Base-by-base conservation (phyloP, 2,113 vertebrate species). In the Larimichthys polyactis region DNA sequence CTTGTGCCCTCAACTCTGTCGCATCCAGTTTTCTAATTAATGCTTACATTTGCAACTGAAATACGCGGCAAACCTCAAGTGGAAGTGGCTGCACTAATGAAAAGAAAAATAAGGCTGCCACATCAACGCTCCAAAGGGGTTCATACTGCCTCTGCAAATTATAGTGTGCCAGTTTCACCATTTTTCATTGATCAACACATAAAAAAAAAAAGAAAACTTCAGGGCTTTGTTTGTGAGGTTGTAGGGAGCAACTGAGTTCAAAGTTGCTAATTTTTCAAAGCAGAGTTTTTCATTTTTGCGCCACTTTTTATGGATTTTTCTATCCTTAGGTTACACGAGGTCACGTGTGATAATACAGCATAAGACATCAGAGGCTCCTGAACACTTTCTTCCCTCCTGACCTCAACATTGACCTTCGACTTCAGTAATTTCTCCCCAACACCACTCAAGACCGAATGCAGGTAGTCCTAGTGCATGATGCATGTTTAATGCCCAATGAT, bases 61-160 rank as follows among this genome's bases (percentile, higher is more conserved):
- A 58, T 63, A 17, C 12, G 32, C 32, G 16, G 29, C 36, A 58
- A 83, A 67, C n/a, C 29, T 67, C 32, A 32, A 52, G 62, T 60
- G 63, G 54, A 51, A 72, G 19, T n/a, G 40, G 49, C 24, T 71
- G 51, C 22, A 66, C n/a, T 19, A 44, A 71, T 57, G 15, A 77
- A 46, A 69, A 15, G 12, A 43, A 0, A 5, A 22, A 44, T n/a
- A 19, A 29, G 63, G 17, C 55, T 22, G 19, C 32, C 20, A 14
- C 51, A 69, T 74, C 4, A 66, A 54, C 59, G 15, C 59, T 71
- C 65, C 66, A 51, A n/a, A 57, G 65, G 24, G 52, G 51, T 82
- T 78, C 60, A 59, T 15, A 57, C 51, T 27, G 46, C 48, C 55
- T 55, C 24, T 69, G 36, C 40, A 57, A 73, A 68, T 73, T 55